These are phyloP conservation scores for Abrostola triplasia DNA, from an alignment of 2,888 invertebrate species.

Conservation along the genomic window DNA sequence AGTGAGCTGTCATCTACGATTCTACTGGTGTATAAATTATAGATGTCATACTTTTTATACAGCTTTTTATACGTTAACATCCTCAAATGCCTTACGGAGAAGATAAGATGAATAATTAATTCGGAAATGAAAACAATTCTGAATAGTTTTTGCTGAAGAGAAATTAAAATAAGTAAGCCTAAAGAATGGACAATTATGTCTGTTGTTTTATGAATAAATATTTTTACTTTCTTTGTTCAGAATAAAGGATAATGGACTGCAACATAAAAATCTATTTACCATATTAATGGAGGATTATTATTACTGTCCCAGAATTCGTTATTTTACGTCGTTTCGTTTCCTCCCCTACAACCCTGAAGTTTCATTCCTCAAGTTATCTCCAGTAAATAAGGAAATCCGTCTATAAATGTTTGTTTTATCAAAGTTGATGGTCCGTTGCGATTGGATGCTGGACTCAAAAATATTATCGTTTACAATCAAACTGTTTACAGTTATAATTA, in stretches of 20 bases:
- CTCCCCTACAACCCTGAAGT: slow-evolving; percentile 7
- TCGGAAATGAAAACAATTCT: slow-evolving; percentile 19
- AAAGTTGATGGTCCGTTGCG: slow-evolving; percentile 18
- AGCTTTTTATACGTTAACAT: not conserved
- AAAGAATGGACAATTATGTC: slow-evolving; percentile 25
- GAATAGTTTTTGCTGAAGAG: slow-evolving; percentile 16
- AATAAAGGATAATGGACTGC: slow-evolving; percentile 13
- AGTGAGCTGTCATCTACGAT: slow-evolving; percentile 29
- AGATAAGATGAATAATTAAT: slow-evolving; percentile 45
- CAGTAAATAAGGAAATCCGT: slow-evolving; percentile 31
- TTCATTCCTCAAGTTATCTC: slow-evolving; percentile 23
- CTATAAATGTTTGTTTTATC: slow-evolving; percentile 38
- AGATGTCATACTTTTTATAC: slow-evolving; percentile 34
- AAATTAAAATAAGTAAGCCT: not conserved
- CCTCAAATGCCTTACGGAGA: slow-evolving; percentile 20
- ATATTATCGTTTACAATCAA: slow-evolving; percentile 38
- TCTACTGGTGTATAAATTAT: slow-evolving; percentile 39
- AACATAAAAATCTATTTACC: slow-evolving; percentile 29
- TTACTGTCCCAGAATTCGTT: slow-evolving; percentile 29
- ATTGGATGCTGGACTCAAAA: slow-evolving; percentile 30
- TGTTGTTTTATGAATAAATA: slow-evolving; percentile 8
- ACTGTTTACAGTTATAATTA: slow-evolving; percentile 28
- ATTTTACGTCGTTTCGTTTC: slow-evolving; percentile 13
- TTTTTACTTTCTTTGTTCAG: slow-evolving; percentile 5
- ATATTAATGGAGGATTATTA: slow-evolving; percentile 52